These are phyloP conservation scores for Pseudocheirus occidentalis DNA, from an alignment of 2,797 vertebrate genomes.

Conservation along the genomic window DNA sequence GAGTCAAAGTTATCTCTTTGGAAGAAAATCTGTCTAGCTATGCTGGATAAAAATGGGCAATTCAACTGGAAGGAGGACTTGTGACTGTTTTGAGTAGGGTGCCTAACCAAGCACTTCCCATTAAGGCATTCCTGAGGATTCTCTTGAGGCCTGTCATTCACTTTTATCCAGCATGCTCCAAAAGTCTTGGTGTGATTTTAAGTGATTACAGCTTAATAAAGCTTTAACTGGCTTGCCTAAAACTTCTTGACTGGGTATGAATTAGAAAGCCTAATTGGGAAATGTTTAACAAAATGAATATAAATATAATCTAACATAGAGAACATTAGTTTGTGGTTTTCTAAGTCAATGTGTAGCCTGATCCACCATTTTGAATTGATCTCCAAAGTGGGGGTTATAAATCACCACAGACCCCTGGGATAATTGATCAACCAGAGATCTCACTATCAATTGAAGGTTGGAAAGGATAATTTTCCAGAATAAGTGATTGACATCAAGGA, in stretches of 20 bases:
- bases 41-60: neutral
- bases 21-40: neutral
- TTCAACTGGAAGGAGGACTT: neutral
- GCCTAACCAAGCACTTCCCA: neutral
- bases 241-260: neutral
- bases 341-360: neutral
- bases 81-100: neutral
- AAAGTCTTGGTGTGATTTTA: neutral
- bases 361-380: neutral
- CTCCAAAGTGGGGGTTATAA: neutral
- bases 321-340: neutral
- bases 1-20: neutral
- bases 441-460: neutral
- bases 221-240: neutral
- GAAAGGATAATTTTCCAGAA: neutral
- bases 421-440: neutral
- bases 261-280: neutral
- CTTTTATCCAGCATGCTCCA: neutral
- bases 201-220: neutral
- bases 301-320: neutral
- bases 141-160: neutral
- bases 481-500: neutral
- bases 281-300: neutral
- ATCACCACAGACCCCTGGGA: neutral
- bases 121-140: neutral